These are phyloP conservation scores for Saturnia japonica DNA, from an alignment of 2,888 invertebrate species.

Conservation along the genomic window DNA sequence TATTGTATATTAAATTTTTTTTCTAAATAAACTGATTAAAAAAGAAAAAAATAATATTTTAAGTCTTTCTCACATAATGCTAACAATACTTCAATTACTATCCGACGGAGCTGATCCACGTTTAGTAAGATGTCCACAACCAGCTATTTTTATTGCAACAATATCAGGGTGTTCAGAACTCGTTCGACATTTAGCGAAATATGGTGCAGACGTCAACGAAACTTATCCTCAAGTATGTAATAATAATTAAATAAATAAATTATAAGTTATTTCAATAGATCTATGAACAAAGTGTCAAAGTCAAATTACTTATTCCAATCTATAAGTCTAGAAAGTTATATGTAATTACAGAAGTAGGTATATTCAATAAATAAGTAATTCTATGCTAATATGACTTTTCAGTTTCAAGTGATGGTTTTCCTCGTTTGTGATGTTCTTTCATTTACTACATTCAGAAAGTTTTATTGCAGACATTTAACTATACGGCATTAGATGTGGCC, in stretches of 20 bases:
- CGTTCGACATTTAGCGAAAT: conserved; percentile 45
- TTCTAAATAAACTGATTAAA: neutral
- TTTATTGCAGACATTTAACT: conserved; percentile 47
- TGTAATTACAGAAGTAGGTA: neutral
- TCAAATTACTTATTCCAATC: neutral
- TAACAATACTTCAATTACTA: conserved; percentile 56
- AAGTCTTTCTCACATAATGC: conserved; percentile 56
- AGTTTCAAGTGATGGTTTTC: neutral
- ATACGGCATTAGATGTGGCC: conserved; percentile 58
- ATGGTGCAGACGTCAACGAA: conserved; percentile 65
- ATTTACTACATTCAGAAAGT: neutral
- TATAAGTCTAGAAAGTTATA: neutral
- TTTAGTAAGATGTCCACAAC: conserved; percentile 58
- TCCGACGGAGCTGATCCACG: conserved; percentile 60
- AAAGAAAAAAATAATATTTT: conserved; percentile 34
- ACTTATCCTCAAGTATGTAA: conserved; percentile 48
- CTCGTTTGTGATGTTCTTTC: neutral
- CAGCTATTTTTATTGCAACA: conserved; percentile 58
- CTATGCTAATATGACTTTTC: neutral
- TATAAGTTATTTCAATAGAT: neutral
- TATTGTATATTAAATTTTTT: neutral
- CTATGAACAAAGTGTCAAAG: neutral
- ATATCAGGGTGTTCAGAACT: conserved; percentile 49
- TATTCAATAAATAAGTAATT: neutral
- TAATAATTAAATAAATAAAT: neutral